Evolutionary conservation across 2,797 vertebrate species (phyloP).

Genomic region (Crocodylus rhombifer): DNA sequence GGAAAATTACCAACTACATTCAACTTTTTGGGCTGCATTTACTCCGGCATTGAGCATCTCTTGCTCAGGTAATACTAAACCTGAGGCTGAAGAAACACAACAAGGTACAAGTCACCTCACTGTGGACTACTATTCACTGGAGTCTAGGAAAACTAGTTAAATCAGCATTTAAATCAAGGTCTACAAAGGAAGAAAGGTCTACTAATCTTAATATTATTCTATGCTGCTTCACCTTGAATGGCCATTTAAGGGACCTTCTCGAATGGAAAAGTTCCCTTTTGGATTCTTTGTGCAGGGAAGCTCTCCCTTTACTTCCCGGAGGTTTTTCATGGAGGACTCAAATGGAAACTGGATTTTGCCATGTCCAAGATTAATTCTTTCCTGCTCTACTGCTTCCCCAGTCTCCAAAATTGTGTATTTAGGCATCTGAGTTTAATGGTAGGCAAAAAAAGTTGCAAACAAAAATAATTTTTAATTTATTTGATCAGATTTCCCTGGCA

Average conservation of each 20-base stretch:
- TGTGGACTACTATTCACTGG: not conserved
- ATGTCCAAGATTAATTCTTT: too few species aligned
- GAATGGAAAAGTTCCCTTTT: not conserved
- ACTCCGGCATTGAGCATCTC: not conserved
- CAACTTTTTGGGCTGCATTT: not conserved
- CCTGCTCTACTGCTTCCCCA: not conserved
- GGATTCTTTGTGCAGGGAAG: not conserved
- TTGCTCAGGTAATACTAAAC: not conserved
- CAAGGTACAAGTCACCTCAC: not conserved
- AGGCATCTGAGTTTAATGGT: fast-evolving
- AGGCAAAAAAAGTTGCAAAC: not conserved
- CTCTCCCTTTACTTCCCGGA: not conserved
- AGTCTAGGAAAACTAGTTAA: not conserved
- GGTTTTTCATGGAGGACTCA: not conserved
- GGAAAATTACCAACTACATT: not conserved
- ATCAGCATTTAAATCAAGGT: not conserved
- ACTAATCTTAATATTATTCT: not conserved
- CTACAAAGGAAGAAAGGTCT: not conserved
- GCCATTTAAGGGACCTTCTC: not conserved
- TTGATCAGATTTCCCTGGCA: not conserved
- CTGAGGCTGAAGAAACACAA: too few species aligned
- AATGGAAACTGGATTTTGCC: not conserved
- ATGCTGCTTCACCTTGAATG: not conserved
- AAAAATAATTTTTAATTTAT: not conserved
- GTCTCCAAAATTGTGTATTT: not conserved